Evolutionary conservation across 2,113 vertebrate genomes (phyloP).

Genomic region (human (Homo sapiens)): DNA sequence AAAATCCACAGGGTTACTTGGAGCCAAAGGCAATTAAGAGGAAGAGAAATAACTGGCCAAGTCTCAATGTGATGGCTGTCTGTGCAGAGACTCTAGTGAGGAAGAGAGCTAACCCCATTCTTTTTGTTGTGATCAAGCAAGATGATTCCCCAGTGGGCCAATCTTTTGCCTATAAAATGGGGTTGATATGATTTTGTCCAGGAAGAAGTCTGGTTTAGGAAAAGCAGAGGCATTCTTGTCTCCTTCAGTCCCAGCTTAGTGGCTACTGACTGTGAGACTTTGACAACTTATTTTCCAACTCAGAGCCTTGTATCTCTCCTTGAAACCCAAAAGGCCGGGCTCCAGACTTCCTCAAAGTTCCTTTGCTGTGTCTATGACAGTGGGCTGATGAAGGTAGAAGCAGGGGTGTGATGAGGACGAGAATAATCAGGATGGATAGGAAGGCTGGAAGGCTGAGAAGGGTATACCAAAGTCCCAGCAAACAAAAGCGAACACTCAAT

Average conservation of each 20-base stretch:
- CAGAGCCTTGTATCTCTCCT: not conserved
- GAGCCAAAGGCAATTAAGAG: constrained; percentile 8
- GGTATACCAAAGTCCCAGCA: not conserved
- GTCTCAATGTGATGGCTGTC: not conserved
- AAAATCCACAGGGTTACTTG: not conserved
- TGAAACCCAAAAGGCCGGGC: not conserved
- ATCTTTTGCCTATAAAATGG: not conserved
- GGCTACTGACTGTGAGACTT: not conserved
- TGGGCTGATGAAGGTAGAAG: not conserved
- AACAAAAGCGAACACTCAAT: not conserved
- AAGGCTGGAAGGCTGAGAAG: not conserved
- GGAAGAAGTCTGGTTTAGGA: not conserved
- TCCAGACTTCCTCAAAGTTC: not conserved
- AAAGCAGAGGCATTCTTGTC: not conserved
- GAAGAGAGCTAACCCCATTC: not conserved
- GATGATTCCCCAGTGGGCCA: not conserved
- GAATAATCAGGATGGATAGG: not conserved
- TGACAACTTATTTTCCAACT: not conserved
- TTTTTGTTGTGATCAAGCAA: not conserved
- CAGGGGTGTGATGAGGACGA: not conserved
- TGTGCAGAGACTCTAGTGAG: not conserved
- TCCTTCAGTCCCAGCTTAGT: not conserved
- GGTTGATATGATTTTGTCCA: not conserved
- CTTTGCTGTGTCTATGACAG: not conserved
- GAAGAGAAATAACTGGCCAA: not conserved